A percentile compares a stretch with the other conserved stretches of the same genome.
Conservation (phyloP, 2,113 vertebrate genomes). For the Globicephala melas region DNA sequence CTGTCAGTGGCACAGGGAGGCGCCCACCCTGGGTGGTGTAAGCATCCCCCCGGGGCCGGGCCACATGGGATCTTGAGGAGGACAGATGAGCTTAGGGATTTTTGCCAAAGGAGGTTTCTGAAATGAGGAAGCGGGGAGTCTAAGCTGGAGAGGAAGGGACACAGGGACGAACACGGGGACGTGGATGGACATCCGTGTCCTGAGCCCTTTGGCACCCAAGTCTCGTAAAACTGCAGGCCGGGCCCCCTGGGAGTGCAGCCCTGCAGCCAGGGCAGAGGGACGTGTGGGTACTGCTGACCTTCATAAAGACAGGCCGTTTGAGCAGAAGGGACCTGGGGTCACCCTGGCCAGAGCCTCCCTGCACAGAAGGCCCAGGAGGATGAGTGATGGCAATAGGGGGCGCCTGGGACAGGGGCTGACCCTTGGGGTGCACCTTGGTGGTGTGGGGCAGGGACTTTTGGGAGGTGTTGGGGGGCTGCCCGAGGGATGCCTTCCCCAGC, state of each 20-base stretch:
- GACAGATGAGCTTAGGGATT: background rate
- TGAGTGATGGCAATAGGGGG: background rate
- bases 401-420: background rate
- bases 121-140: background rate
- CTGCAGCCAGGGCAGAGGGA: background rate
- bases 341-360: too few relatives aligned
- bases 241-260: background rate
- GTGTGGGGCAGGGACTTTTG: too few relatives aligned
- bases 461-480: background rate
- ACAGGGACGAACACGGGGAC: background rate
- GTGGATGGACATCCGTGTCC: background rate
- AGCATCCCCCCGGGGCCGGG: background rate
- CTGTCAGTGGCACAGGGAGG: background rate
- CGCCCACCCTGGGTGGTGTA: fast-evolving
- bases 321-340: background rate
- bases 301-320: background rate
- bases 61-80: background rate
- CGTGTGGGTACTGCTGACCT: background rate
- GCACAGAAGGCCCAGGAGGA: background rate
- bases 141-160: background rate
- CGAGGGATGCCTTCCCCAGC: background rate
- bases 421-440: background rate
- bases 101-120: background rate
- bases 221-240: background rate
- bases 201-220: background rate